These are phyloP conservation scores for Ooceraea biroi DNA, from an alignment of 1,140 invertebrate genomes.

Conservation along the genomic window DNA sequence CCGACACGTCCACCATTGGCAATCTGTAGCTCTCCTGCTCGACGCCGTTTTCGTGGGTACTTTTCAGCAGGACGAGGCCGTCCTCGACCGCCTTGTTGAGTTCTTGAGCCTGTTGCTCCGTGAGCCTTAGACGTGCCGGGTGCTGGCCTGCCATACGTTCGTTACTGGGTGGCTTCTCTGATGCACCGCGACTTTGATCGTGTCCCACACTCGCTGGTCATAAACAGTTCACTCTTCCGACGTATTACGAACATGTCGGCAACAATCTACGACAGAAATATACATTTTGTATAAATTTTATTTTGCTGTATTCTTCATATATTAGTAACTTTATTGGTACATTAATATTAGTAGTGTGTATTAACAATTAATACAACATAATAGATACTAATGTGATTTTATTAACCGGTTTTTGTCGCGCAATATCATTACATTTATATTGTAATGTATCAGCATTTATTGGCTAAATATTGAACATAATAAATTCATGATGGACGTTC, in stretches of 20 bases:
- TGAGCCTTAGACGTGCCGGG: slow-evolving; percentile 80
- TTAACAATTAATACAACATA: too few species aligned
- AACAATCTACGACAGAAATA: slow-evolving; percentile 30
- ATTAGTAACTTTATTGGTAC: too few species aligned
- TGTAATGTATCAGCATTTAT: too few species aligned
- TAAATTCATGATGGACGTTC: not conserved
- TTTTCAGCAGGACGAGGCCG: slow-evolving; percentile 80
- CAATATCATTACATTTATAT: too few species aligned
- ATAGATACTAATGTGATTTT: too few species aligned
- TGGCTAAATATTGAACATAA: not conserved
- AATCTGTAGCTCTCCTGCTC: slow-evolving; percentile 82
- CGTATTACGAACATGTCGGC: slow-evolving; percentile 80
- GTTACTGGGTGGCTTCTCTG: slow-evolving; percentile 83
- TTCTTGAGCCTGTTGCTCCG: slow-evolving; percentile 80
- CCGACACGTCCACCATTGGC: slow-evolving; percentile 72
- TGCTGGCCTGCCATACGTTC: slow-evolving; percentile 82
- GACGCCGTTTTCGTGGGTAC: slow-evolving; percentile 79
- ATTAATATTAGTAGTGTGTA: too few species aligned
- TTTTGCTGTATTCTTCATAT: too few species aligned
- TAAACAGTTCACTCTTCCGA: slow-evolving; percentile 80
- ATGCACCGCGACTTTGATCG: slow-evolving; percentile 81
- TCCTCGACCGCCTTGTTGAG: slow-evolving; percentile 81
- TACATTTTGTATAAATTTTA: not conserved
- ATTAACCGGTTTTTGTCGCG: too few species aligned
- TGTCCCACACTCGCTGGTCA: slow-evolving; percentile 83